A percentile compares a stretch with the other conserved stretches of the same genome.
Evolutionary conservation across 2,888 invertebrate genomes (phyloP).

Genomic region (Tridacna gigas): DNA sequence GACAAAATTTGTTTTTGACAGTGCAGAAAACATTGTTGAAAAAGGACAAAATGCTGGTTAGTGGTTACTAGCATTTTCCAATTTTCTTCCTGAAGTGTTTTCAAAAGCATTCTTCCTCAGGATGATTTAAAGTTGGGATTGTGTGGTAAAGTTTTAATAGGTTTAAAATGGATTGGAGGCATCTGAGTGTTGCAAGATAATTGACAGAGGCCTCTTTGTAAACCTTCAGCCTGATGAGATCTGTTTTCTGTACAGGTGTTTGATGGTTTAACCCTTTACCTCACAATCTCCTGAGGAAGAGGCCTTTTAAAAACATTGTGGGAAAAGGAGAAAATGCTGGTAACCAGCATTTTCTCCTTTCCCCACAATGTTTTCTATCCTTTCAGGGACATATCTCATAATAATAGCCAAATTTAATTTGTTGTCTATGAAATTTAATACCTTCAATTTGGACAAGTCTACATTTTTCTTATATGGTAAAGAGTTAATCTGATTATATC

Average conservation of each 20-base stretch:
- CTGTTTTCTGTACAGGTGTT: slow-evolving; percentile 10
- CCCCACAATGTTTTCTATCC: too few species aligned
- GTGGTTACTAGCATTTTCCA: background rate
- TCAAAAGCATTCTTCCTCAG: background rate
- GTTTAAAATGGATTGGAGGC: background rate
- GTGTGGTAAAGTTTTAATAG: background rate
- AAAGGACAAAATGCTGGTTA: background rate
- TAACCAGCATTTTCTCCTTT: too few species aligned
- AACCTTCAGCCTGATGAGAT: background rate
- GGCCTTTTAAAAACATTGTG: too few species aligned
- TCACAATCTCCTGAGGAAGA: too few species aligned
- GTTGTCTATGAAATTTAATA: too few species aligned
- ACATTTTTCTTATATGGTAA: too few species aligned
- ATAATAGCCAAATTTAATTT: too few species aligned
- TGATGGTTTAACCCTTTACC: too few species aligned
- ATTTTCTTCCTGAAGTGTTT: background rate
- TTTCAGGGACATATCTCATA: too few species aligned
- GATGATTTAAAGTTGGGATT: background rate
- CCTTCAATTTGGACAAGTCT: too few species aligned
- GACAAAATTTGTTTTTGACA: too few species aligned
- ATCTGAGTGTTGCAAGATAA: slow-evolving; percentile 20
- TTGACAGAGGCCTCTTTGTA: slow-evolving; percentile 25
- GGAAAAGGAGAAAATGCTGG: too few species aligned
- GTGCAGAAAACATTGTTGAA: background rate
- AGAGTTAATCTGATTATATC: background rate